Base-by-base conservation (phyloP, 2,113 vertebrate genomes). In the Daubentonia madagascariensis region DNA sequence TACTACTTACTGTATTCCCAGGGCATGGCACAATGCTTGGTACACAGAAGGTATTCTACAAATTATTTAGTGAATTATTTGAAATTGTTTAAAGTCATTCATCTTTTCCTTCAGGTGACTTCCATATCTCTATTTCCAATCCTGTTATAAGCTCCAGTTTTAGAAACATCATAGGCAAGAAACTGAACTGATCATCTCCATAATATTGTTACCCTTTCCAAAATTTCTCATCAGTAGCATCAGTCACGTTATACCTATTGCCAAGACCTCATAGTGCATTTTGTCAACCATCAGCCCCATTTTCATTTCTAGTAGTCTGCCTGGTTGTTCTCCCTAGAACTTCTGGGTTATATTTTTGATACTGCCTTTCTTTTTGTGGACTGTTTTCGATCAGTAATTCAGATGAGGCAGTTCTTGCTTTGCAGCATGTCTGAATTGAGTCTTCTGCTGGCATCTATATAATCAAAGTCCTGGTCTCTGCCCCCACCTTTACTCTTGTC, bases 311-410 rank as follows among this genome's bases (percentile, higher is more conserved):
- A 75, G n/a, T n/a, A 37, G 0, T 72, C 54, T 79, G 40, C 63
- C 11, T 81, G n/a, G 13, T 83, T 68, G 25, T 95, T 90, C 61
- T 91, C 35, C 23, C 32, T 50, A 25, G 59, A 86, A 72, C 35
- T 94, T 67, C 35, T 57, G 57, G 40, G 65, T 67, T 93, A 43
- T 59, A 68, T 89, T 89, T 97, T 91, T 57, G 11, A 93, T 85
- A 37, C 0, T 68, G 7, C 30, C n/a, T 67, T 61, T 32, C 20
- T 65, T 83, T 94, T 81, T 63, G 20, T 2, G 1, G 0, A 25
- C n/a, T 89, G 13, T 61, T 91, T 72, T 67, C 32, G 28, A 1
- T 78, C 20, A n/a, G 45, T 96, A 90, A 88, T 45, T 88, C 54
- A 52, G 72, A 65, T 30, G 37, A 92, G 28, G 43, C 61, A 57